These are phyloP conservation scores for Spodoptera littoralis DNA, from an alignment of 2,888 invertebrate species.

Conservation along the genomic window DNA sequence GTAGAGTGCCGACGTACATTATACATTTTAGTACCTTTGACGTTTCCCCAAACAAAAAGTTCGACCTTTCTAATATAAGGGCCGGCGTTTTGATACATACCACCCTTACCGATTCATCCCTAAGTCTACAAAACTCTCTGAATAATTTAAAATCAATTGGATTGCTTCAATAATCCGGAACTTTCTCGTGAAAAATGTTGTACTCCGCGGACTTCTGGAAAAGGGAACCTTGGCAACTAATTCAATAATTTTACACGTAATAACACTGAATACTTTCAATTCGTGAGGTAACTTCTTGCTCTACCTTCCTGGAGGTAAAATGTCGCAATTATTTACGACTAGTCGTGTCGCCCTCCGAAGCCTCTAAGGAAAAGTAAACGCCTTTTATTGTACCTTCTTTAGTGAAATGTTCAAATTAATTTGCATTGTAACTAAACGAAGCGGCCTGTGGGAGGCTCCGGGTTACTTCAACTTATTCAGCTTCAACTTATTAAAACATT, in stretches of 20 bases:
- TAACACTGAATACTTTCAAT: conserved; percentile 67
- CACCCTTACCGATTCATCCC: conserved; percentile 52
- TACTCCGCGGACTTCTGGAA: conserved; percentile 40
- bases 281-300: conserved; percentile 71
- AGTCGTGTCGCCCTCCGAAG: conserved; percentile 64
- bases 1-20: conserved; percentile 11
- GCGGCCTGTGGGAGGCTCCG: conserved; percentile 49
- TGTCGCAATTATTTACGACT: conserved; percentile 77
- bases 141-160: conserved; percentile 69
- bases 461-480: conserved; percentile 45
- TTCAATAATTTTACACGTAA: conserved; percentile 56
- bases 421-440: conserved; percentile 63
- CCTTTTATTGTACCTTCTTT: conserved; percentile 70
- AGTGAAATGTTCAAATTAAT: conserved; percentile 72
- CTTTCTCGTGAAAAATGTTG: conserved; percentile 58
- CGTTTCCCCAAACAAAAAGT: conserved; percentile 42
- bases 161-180: conserved; percentile 59
- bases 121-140: conserved; percentile 61
- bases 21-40: conserved; percentile 40
- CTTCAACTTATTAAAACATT: conserved; percentile 32
- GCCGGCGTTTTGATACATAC: conserved; percentile 48
- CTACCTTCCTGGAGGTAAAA: conserved; percentile 71
- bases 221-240: conserved; percentile 30
- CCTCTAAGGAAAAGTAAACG: conserved; percentile 68
- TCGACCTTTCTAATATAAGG: conserved; percentile 44